phyloP scores from a whole-genome alignment of 2,113 vertebrate species.

The Fukomys damarensis region DNA sequence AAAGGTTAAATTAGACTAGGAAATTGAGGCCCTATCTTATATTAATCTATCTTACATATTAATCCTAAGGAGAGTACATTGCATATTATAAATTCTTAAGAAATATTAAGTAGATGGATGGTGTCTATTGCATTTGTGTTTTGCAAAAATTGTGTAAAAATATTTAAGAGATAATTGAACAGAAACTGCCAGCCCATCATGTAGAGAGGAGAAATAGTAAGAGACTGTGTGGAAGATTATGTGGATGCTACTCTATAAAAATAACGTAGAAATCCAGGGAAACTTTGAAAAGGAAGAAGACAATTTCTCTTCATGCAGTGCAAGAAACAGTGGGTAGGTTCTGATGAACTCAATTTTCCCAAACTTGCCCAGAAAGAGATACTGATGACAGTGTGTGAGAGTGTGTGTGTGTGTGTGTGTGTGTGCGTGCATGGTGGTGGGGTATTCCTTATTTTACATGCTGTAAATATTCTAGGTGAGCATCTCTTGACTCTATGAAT shows the following conservation, averaged over 20 bases:
- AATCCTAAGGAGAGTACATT: conserved; percentile 17
- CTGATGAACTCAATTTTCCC: not conserved
- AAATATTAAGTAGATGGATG: not conserved
- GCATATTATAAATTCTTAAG: not conserved
- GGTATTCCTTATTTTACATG: not conserved
- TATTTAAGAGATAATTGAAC: not conserved
- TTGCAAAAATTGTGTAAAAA: not conserved
- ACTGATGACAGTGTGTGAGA: not conserved
- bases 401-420: not conserved
- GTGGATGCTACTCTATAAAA: not conserved
- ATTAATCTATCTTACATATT: too few species aligned
- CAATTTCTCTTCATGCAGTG: not conserved
- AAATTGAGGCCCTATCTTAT: not conserved
- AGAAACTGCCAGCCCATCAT: not conserved
- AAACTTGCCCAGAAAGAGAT: not conserved
- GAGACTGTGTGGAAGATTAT: not conserved
- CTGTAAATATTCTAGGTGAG: not conserved
- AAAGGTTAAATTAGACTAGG: not conserved
- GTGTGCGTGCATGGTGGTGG: not conserved
- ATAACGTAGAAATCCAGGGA: not conserved
- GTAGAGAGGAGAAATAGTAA: too few species aligned
- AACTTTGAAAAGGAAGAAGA: conserved; percentile 6
- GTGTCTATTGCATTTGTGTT: conserved; percentile 2
- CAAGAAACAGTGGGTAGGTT: not conserved
- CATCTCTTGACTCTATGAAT: not conserved